Evolutionary conservation across 2,888 invertebrate genomes (phyloP), one percentile per base, ranked within the genome.

Genomic region (Drosophila lacicola): DNA sequence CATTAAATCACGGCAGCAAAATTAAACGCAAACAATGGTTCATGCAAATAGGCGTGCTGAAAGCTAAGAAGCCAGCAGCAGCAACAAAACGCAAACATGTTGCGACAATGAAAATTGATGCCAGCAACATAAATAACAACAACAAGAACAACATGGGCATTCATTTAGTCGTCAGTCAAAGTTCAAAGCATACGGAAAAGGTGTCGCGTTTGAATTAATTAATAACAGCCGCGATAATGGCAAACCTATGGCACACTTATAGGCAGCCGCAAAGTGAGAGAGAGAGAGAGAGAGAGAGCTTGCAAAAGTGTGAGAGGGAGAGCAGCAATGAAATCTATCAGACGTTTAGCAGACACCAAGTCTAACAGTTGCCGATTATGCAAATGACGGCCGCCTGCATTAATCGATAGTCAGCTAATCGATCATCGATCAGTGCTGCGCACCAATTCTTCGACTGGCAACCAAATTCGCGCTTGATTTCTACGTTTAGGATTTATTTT

Each of bases 191-290:
- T 50, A 63, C 75, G 61, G 70, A 73, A 80, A 77, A 87, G 79
- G 71, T 84, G 87, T 82, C 78, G 70, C 67, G 55, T 56, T 83
- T 85, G 86, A 85, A 78, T 85, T 88, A 76, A 88, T 88, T 72
- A 85, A 71, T 55, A 78, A 58, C 53, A 69, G 44, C 17, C 64
- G 58, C 55, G 60, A 62, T 62, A 57, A 54, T 39, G 33, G 53
- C 70, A 70, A 66, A 62, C 63, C 13, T 37, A 61, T 72, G 73
- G 75, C 82, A 78, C 71, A 72, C 75, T 80, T 81, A 69, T 74
- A 17, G n/a, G 34, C 55, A 47, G 8, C 25, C 21, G 10, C 17
- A 54, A 6, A 42, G 39, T 19, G 42, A 29, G 10, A 2, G 13
- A 6, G 11, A 17, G 29, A 19, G 19, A 33, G n/a, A 17, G 42